phyloP scores from a whole-genome alignment of 53 echinoderm and acorn worm genomes.

The Mesocentrotus franciscanus region DNA sequence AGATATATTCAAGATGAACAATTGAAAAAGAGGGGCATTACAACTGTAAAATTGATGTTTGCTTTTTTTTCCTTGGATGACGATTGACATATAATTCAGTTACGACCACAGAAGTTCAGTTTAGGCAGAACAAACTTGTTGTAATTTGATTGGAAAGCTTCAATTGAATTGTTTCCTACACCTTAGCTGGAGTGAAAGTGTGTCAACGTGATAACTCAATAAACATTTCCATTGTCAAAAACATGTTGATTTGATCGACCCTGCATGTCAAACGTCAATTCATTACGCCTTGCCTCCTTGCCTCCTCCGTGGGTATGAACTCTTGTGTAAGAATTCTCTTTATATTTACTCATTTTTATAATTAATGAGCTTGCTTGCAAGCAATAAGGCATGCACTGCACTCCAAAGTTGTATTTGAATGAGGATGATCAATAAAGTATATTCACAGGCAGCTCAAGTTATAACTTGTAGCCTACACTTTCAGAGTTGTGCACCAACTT shows the following conservation, averaged over 20 bases:
- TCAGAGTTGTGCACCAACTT: not conserved
- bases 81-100: constrained; percentile 20
- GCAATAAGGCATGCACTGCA: not conserved
- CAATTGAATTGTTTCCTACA: constrained; percentile 44
- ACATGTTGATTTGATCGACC: constrained; percentile 42
- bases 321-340: not conserved
- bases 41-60: not conserved
- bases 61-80: not conserved
- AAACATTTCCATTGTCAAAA: constrained; percentile 22
- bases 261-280: constrained; percentile 9
- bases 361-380: not conserved
- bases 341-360: not conserved
- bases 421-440: not conserved
- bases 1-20: not conserved
- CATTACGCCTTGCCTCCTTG: not conserved
- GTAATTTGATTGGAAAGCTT: constrained; percentile 22
- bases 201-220: constrained; percentile 42
- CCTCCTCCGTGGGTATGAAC: not conserved
- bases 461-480: not conserved
- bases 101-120: not conserved
- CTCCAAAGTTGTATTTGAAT: not conserved
- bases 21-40: not conserved
- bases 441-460: not conserved
- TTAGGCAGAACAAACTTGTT: not conserved
- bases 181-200: constrained; percentile 29